Base-by-base conservation (phyloP, 2,113 vertebrate species). In the Morone chrysops region DNA sequence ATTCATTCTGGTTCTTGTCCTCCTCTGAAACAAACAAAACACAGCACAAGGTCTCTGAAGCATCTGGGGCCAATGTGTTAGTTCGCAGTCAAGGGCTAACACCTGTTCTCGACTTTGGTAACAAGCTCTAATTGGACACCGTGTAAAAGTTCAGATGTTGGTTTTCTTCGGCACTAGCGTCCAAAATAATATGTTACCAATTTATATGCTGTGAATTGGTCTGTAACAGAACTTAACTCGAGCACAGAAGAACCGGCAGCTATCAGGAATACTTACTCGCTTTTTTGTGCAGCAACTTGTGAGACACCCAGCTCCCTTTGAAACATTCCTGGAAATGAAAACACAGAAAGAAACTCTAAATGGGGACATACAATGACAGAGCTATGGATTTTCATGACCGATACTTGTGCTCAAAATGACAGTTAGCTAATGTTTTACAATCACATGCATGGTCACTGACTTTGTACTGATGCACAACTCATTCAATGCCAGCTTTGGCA, bases 271-370 rank as follows among this genome's bases (percentile, higher is more conserved):
- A 96, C 98, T 90, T 97, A 99, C 98, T 99, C 96, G 98, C 98
- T 99, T 98, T 99, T 95, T 99, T 99, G 94, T 99, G 98, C 68
- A 99, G 89, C 90, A 98, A 87, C 92, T 99, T 99, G 93, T 99
- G 98, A 90, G 97, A 97, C 5, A 93, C 95, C 98, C 98, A 99
- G 92, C 98, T 99, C 93, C 98, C 98, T 94, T 99, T 99, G 94
- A 99, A 99, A 94, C 98, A 99, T 90, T 99, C 98, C 98, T 99
- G 90, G 47, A 95, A 94, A 73, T 17, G 2, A 77, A 80, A 65
- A 94, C 87, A 92, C 18, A 91, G 41, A 57, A 0, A 65, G 2
- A 76, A 57, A 20, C 36, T 38, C 12, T 59, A 53, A 71, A 78
- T 48, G 8, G n/a, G 25, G 14, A 22, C 17, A 41, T 7, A 22